Percentiles rank a stretch among this genome's conserved stretches.
These are phyloP conservation scores for Brachyhypopomus occidentalis DNA, from an alignment of 2,113 vertebrate species.

Conservation along the genomic window DNA sequence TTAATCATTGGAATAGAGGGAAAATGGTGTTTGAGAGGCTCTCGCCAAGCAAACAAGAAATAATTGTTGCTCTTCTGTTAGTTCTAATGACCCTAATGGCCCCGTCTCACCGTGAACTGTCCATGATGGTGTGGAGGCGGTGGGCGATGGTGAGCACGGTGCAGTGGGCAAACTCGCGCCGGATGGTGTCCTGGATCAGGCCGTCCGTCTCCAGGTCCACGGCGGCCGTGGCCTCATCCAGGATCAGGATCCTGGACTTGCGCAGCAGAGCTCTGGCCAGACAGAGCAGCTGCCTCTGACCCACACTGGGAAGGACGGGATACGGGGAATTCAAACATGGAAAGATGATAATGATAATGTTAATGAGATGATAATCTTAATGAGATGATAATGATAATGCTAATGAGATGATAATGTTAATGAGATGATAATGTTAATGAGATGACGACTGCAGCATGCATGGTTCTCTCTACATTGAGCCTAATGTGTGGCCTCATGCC, in stretches of 20 bases:
- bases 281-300: slow-evolving; percentile 93
- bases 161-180: slow-evolving; percentile 87
- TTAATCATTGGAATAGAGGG: background rate
- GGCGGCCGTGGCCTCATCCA: slow-evolving; percentile 95
- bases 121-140: slow-evolving; percentile 94
- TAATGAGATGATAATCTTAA: too few species aligned
- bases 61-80: too few species aligned
- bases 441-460: too few species aligned
- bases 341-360: too few species aligned
- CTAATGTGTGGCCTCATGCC: too few species aligned
- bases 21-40: background rate
- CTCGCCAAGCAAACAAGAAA: too few species aligned
- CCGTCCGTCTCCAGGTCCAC: slow-evolving; percentile 94
- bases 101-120: slow-evolving; percentile 54
- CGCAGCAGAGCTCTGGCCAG: slow-evolving; percentile 91
- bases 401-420: too few species aligned
- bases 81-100: too few species aligned
- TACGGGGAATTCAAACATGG: too few species aligned
- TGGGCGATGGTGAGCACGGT: slow-evolving; percentile 96
- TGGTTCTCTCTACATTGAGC: too few species aligned
- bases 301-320: slow-evolving; percentile 73
- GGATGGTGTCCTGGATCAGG: slow-evolving; percentile 94
- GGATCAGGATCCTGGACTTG: slow-evolving; percentile 91
- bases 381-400: too few species aligned
- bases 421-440: too few species aligned